Evolutionary conservation across 2,888 invertebrate species (phyloP).

Genomic region (Andrena trimmerana): DNA sequence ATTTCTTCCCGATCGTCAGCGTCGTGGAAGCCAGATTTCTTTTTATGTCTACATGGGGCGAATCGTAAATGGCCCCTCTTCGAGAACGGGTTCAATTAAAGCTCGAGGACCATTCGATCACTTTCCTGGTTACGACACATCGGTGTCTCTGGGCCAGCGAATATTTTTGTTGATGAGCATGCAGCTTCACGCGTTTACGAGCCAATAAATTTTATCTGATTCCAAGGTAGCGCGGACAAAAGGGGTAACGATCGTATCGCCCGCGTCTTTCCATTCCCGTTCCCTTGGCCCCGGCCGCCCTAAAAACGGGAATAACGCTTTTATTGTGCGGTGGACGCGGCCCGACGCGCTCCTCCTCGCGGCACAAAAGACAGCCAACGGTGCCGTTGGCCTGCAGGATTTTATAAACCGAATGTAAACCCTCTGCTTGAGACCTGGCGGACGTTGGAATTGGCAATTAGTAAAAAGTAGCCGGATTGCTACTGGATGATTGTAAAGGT

Average conservation of each 20-base stretch:
- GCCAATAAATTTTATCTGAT: constrained; percentile 70
- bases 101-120: constrained; percentile 12
- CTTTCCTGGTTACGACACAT: constrained; percentile 31
- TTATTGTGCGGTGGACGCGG: constrained; percentile 54
- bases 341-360: constrained; percentile 22
- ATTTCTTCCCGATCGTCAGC: background rate
- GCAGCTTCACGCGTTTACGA: constrained; percentile 64
- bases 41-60: background rate
- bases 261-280: constrained; percentile 47
- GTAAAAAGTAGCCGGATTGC: constrained; percentile 4
- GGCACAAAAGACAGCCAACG: constrained; percentile 8
- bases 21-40: constrained; percentile 2
- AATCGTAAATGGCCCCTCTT: constrained; percentile 60
- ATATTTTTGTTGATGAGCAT: constrained; percentile 71
- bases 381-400: constrained; percentile 14
- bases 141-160: constrained; percentile 18
- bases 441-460: constrained; percentile 1
- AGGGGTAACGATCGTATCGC: constrained; percentile 63
- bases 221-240: constrained; percentile 68
- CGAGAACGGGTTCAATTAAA: constrained; percentile 60
- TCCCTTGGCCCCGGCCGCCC: constrained; percentile 35
- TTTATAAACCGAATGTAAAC: constrained; percentile 42
- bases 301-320: constrained; percentile 68
- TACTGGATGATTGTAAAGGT: constrained; percentile 21
- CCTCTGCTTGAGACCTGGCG: background rate